Evolutionary conservation across 2,888 invertebrate species (phyloP).

Genomic region (Xiphydria camelus): DNA sequence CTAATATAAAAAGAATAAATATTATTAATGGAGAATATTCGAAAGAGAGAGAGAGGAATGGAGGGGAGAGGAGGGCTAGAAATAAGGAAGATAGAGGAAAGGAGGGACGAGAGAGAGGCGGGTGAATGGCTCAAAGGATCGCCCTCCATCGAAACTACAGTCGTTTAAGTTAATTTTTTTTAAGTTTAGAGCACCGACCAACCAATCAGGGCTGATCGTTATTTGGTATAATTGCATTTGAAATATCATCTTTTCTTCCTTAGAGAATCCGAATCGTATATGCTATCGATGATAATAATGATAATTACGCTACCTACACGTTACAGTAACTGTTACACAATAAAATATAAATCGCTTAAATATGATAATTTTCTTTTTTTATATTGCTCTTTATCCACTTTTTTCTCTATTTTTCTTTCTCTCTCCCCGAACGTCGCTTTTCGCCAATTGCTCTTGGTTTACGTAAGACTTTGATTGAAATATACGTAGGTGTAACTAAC

Average conservation of each 20-base stretch:
- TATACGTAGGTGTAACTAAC: no score
- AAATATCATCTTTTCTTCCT: constrained; percentile 28
- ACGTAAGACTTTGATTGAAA: no score
- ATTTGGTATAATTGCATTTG: constrained; percentile 46
- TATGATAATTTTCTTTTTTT: constrained; percentile 23
- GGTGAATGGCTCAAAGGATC: not conserved
- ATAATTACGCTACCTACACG: constrained; percentile 37
- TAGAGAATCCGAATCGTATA: constrained; percentile 19
- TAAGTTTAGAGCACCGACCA: constrained; percentile 6
- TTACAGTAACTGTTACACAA: constrained; percentile 28
- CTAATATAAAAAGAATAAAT: constrained; percentile 5
- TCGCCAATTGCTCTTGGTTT: no score
- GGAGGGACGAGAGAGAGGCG: not conserved
- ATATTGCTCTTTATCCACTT: constrained; percentile 9
- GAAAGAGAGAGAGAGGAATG: constrained; percentile 7
- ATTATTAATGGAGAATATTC: no score
- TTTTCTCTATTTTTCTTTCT: not conserved
- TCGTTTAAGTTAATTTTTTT: constrained; percentile 7
- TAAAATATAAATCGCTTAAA: constrained; percentile 35
- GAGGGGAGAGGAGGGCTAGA: constrained; percentile 15
- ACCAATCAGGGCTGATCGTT: constrained; percentile 14
- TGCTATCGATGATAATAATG: constrained; percentile 6
- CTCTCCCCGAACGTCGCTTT: no score
- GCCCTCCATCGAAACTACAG: not conserved
- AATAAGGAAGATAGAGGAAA: constrained; percentile 7